Conservation (phyloP, 1,140 invertebrate genomes). For the Pseudobourletiella spinata region DNA sequence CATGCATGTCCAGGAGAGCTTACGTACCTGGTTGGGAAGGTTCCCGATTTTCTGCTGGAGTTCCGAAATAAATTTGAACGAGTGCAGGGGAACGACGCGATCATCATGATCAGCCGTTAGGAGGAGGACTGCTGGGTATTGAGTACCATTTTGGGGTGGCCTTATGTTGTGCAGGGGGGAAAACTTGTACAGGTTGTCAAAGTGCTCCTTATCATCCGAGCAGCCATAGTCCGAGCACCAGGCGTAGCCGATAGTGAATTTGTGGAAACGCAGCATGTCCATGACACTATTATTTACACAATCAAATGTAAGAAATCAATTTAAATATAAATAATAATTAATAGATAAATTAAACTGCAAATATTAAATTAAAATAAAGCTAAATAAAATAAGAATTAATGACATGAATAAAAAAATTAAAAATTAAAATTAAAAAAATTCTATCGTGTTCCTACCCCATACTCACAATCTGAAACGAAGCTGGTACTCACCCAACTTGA, state of each 20-base stretch:
- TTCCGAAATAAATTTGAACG: conserved; percentile 86
- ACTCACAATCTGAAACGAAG: not conserved
- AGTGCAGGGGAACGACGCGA: conserved; percentile 90
- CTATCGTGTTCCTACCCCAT: not conserved
- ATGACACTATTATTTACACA: conserved; percentile 62
- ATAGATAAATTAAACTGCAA: not conserved
- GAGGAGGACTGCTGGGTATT: conserved; percentile 86
- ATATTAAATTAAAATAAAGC: conserved; percentile 4
- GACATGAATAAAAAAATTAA: not conserved
- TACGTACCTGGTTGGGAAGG: conserved; percentile 47
- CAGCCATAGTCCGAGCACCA: conserved; percentile 92
- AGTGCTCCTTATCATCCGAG: conserved; percentile 78
- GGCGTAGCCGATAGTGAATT: conserved; percentile 94
- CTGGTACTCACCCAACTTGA: conserved; percentile 72
- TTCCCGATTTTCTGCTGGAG: conserved; percentile 67
- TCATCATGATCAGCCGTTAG: conserved; percentile 92
- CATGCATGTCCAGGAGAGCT: not conserved
- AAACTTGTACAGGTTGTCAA: conserved; percentile 79
- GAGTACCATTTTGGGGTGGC: conserved; percentile 47
- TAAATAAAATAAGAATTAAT: not conserved
- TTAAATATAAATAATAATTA: not conserved
- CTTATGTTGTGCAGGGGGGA: conserved; percentile 92
- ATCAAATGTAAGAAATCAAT: conserved; percentile 25
- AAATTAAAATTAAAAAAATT: conserved; percentile 6
- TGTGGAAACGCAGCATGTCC: conserved; percentile 96